A percentile compares a stretch with the other conserved stretches of the same genome.
phyloP scores from a whole-genome alignment of 64 coral and sea anemone species.

The Stichodactyla mertensii region DNA sequence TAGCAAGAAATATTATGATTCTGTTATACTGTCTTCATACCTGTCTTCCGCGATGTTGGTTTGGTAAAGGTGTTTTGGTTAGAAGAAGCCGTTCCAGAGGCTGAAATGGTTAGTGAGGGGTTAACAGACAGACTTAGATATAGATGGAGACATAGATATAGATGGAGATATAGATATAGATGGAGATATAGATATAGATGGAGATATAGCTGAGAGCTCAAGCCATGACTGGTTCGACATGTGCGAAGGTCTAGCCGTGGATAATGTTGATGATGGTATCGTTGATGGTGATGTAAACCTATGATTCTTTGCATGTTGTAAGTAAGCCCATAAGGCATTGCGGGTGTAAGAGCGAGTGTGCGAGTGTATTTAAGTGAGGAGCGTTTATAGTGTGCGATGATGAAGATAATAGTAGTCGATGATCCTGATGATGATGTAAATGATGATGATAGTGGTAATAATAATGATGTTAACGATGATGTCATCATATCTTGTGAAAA shows the following conservation, averaged over 20 bases:
- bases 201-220: background rate
- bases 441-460: no score
- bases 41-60: background rate
- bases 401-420: background rate
- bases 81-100: background rate
- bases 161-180: background rate
- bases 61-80: slow-evolving; percentile 1
- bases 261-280: background rate
- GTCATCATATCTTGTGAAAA: background rate
- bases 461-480: background rate
- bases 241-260: background rate
- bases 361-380: no score
- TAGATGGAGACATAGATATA: background rate
- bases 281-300: no score
- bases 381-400: background rate
- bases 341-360: no score
- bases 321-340: no score
- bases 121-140: background rate
- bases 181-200: no score
- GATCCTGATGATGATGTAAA: no score
- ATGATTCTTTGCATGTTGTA: no score
- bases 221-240: background rate
- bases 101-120: slow-evolving; percentile 5
- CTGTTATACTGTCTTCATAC: background rate
- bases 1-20: no score